These are phyloP conservation scores for Holacanthus passer DNA, from an alignment of 2,113 vertebrate genomes.

Conservation along the genomic window DNA sequence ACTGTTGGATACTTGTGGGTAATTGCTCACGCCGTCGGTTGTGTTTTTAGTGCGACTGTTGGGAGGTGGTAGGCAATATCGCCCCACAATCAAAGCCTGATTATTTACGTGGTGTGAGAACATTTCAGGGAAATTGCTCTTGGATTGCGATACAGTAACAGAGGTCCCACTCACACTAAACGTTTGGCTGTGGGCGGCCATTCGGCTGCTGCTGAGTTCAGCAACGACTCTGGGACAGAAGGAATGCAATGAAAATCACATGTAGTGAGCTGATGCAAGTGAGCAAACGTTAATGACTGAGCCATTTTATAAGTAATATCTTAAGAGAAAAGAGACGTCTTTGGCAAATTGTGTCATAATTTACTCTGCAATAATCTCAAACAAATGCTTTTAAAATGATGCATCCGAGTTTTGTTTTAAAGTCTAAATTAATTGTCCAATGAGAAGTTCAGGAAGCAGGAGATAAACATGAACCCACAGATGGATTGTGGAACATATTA, in stretches of 20 bases:
- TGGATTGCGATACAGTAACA: constrained; percentile 30
- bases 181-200: constrained; percentile 19
- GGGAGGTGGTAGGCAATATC: constrained; percentile 34
- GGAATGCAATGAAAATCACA: too few relatives aligned
- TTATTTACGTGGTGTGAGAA: constrained; percentile 54
- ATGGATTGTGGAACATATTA: not conserved
- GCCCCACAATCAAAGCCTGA: constrained; percentile 58
- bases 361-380: too few relatives aligned
- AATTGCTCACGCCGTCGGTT: constrained; percentile 45
- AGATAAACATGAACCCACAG: not conserved
- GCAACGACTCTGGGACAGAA: not conserved
- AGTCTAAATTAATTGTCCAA: not conserved
- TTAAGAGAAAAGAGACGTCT: too few relatives aligned
- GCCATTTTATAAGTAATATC: too few relatives aligned
- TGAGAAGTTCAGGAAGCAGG: not conserved
- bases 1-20: constrained; percentile 34
- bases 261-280: not conserved
- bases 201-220: constrained; percentile 36
- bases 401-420: too few relatives aligned
- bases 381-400: too few relatives aligned
- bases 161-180: constrained; percentile 22
- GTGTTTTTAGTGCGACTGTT: constrained; percentile 1
- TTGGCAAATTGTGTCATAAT: too few relatives aligned
- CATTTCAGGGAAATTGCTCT: constrained; percentile 50
- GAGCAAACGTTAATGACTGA: too few relatives aligned